Evolutionary conservation across 2,113 vertebrate species (phyloP).

Genomic region (Cheirogaleus medius): DNA sequence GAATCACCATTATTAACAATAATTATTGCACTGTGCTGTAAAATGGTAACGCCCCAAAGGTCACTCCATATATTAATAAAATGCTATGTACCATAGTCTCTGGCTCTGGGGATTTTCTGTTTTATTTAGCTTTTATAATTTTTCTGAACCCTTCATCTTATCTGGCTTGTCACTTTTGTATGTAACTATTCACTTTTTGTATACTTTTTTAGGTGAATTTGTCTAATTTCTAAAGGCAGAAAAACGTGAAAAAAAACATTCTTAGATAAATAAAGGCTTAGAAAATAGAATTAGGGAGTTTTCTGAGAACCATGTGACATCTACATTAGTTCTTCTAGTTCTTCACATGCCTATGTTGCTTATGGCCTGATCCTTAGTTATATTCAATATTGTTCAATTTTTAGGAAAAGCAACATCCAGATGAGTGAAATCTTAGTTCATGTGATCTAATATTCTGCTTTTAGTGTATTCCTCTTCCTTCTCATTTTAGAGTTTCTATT

Average conservation of each 20-base stretch:
- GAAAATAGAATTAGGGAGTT: not conserved
- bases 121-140: not conserved
- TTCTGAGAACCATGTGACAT: not conserved
- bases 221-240: not conserved
- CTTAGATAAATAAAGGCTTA: not conserved
- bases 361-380: not conserved
- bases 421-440: not conserved
- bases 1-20: not conserved
- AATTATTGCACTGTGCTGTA: not conserved
- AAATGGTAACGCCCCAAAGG: not conserved
- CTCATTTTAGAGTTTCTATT: not conserved
- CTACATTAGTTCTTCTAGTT: not conserved
- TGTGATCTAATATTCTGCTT: not conserved
- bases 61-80: not conserved
- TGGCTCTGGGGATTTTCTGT: not conserved
- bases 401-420: not conserved
- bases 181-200: not conserved
- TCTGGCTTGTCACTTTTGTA: not conserved
- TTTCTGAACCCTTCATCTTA: not conserved
- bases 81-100: not conserved
- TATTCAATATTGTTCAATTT: not conserved
- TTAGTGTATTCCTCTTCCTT: not conserved
- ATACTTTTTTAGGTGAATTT: not conserved
- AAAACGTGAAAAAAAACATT: not conserved
- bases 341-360: not conserved